Evolutionary conservation across 2,797 vertebrate species (phyloP).

Genomic region (Myotis pilosus): DNA sequence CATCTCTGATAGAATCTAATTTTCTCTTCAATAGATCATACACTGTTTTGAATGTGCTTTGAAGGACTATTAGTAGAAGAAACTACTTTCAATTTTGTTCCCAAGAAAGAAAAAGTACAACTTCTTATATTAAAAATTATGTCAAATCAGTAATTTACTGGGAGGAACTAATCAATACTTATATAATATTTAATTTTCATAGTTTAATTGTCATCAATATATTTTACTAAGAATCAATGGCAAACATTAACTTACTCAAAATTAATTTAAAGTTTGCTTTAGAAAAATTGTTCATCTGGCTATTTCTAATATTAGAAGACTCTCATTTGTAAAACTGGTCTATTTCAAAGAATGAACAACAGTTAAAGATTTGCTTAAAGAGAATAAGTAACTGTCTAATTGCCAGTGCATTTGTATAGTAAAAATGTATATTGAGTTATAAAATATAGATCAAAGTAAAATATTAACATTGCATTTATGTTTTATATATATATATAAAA

Average conservation of each 20-base stretch:
- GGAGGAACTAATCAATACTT: not conserved
- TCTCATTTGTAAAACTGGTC: not conserved
- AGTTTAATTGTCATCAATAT: not conserved
- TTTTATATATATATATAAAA: not conserved
- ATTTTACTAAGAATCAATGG: not conserved
- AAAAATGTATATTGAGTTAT: not conserved
- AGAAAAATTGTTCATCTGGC: not conserved
- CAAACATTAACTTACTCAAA: not conserved
- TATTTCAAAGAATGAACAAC: not conserved
- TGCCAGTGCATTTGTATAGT: not conserved
- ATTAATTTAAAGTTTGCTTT: not conserved
- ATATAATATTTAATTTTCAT: not conserved
- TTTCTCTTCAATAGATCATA: slow-evolving; percentile 11
- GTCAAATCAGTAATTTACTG: not conserved
- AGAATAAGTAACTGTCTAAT: not conserved
- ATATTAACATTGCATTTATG: not conserved
- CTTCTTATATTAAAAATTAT: not conserved
- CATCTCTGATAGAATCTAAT: not conserved
- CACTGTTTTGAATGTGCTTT: not conserved
- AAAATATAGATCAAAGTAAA: slow-evolving; percentile 17
- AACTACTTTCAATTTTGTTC: not conserved
- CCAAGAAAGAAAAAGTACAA: not conserved
- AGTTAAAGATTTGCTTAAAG: not conserved
- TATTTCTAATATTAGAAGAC: not conserved
- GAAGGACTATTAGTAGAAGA: not conserved